Base-by-base conservation (phyloP, 1,140 invertebrate genomes). In the Neodiprion pinetum region DNA sequence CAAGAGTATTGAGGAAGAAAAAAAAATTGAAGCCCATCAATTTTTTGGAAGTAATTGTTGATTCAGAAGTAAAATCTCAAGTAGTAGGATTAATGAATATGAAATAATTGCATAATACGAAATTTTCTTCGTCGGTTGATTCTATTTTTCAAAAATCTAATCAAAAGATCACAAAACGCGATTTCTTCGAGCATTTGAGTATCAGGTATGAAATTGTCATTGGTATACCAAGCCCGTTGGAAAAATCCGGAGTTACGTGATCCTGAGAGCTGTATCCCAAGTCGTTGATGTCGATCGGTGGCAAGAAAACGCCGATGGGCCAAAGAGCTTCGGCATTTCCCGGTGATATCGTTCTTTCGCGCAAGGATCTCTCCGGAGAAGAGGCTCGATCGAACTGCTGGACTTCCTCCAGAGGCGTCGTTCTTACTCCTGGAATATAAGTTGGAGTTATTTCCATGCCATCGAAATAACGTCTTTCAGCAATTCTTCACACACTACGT, bases 271-370 rank as follows among this genome's bases (percentile, higher is more conserved):
- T 83, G 21, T 79, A 80, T 9, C 80, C 79, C 12, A 84, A 79
- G 74, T 84, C 80, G 65, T 83, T 85, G 3, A 81, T 70, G 48
- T 83, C 77, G 11, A 78, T 69, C 0, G 84, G 84, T 11, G 80
- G 77, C 10, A 84, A 23, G 28, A 85, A 85, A n/a, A 85, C 80
- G 7, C 83, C 84, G 9, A 77, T 75, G 7, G 84, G 83, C 83
- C 83, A 82, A 11, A 85, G 53, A 11, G 79, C 74, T 74, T 85
- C 83, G 9, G 76, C 78, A 48, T 82, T 82, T 74, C 71, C 23
- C 5, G 72, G 72, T 40, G 12, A 67, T 48, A 71, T 50, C 48
- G 48, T 48, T 8, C 70, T 14, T 47, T 21, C 40, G 47, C 48
- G 70, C 48, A 69, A 69, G 4, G 11, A 14, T 47, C 67, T 69